These are phyloP conservation scores for Clarias pachynema DNA, from an alignment of 2,797 vertebrate species.

Conservation along the genomic window DNA sequence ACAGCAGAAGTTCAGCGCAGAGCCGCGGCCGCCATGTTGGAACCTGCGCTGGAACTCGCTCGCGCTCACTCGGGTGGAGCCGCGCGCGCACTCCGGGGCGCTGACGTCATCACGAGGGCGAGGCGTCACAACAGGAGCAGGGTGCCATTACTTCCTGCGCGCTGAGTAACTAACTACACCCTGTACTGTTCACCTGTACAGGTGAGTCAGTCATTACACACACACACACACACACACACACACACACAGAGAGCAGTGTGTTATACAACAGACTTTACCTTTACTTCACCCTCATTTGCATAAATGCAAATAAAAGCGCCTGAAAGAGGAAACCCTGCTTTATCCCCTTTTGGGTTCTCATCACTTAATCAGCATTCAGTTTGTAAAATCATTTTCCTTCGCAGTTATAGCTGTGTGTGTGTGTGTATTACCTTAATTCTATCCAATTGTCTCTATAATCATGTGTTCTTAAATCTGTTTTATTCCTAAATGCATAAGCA, in stretches of 20 bases:
- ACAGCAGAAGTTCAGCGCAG: slow-evolving; percentile 39
- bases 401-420: background rate
- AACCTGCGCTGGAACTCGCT: slow-evolving; percentile 55
- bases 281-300: background rate
- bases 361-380: background rate
- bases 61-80: slow-evolving; percentile 60
- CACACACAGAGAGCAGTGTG: background rate
- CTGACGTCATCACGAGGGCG: slow-evolving; percentile 43
- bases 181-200: background rate
- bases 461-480: background rate
- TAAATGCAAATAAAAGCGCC: background rate
- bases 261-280: background rate
- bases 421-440: background rate
- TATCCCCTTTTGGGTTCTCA: background rate
- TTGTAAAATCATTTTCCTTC: background rate
- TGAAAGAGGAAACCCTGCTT: background rate
- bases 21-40: slow-evolving; percentile 52
- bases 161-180: background rate
- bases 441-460: background rate
- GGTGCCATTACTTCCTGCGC: background rate
- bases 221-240: background rate
- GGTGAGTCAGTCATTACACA: background rate
- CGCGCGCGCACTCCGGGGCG: slow-evolving; percentile 19
- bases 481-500: background rate
- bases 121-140: background rate